Base-by-base conservation (phyloP, 1,140 invertebrate species). In the Conus ventricosus region DNA sequence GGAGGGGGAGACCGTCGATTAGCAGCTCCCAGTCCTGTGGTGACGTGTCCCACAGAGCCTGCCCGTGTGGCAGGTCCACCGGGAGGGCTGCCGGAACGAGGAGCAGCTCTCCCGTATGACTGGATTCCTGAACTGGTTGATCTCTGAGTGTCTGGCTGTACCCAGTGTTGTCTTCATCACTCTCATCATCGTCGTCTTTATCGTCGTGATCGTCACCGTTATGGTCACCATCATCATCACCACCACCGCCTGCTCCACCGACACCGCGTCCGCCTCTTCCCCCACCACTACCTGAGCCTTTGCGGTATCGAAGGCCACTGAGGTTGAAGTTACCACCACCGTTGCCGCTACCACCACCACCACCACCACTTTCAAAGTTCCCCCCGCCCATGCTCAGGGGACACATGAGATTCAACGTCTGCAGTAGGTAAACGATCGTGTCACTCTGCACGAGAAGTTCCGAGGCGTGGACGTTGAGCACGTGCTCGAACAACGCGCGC, bases 341-440 rank as follows among this genome's bases (percentile, higher is more conserved):
- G 4, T 51, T 51, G 13, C 80, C 80, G 11, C 51, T 51, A 39
- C 27, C n/a, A 63, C 57, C 53, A 11, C n/a, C 54, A 39, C 82
- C 82, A 25, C 82, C 13, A 17, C 82, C 55, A 10, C 23, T 23
- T 11, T 53, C 51, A 13, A 10, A n/a, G 4, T 5, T 88, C 75
- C 87, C 88, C 0, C 17, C 7, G 11, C 85, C 60, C 10, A 89
- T 60, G 39, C 60, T 53, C 11, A 92, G 84, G 23, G 90, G 89
- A 76, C 89, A 91, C 15, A 92, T 60, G 15, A 91, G 82, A 67
- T 91, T 88, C 20, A 91, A 78, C 63, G 88, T 84, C 67, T 92
- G 85, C 53, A 92, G 78, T 10, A 91, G 87, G 25, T 81, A 60
- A n/a, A 91, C 78, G 3, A 91, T 88, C 20, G 71, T 88, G 39